Percentiles rank a stretch among this genome's conserved stretches.
Conservation (phyloP, 2,113 vertebrate species). For the Pogona vitticeps region DNA sequence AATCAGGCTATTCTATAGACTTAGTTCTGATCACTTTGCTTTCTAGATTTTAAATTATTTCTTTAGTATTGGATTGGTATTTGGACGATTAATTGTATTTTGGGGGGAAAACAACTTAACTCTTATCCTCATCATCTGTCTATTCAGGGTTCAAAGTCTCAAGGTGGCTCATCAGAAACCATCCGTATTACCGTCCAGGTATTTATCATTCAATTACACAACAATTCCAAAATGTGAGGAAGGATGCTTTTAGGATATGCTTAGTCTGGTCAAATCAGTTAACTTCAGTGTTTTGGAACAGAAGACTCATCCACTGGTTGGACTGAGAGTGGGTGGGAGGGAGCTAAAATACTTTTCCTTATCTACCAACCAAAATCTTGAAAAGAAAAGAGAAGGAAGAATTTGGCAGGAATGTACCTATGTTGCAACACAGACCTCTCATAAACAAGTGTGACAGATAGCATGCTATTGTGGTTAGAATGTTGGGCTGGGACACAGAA, state of each 20-base stretch:
- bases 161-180: slow-evolving; percentile 5
- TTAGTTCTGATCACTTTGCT: not conserved
- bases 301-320: not conserved
- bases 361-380: no score
- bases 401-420: not conserved
- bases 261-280: not conserved
- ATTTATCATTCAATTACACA: not conserved
- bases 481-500: no score
- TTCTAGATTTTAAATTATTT: not conserved
- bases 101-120: not conserved
- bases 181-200: slow-evolving; percentile 11
- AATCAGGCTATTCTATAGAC: not conserved
- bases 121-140: not conserved
- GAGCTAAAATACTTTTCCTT: no score
- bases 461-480: no score
- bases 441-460: no score
- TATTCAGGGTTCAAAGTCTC: not conserved
- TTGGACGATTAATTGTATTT: not conserved
- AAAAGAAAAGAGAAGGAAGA: not conserved
- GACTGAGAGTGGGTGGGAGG: no score
- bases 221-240: not conserved
- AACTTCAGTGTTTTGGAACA: not conserved
- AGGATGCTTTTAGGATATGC: not conserved
- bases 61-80: not conserved
- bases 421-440: no score